Evolutionary conservation across 2,797 vertebrate genomes (phyloP).

Genomic region (Typhlichthys eigenmanni): DNA sequence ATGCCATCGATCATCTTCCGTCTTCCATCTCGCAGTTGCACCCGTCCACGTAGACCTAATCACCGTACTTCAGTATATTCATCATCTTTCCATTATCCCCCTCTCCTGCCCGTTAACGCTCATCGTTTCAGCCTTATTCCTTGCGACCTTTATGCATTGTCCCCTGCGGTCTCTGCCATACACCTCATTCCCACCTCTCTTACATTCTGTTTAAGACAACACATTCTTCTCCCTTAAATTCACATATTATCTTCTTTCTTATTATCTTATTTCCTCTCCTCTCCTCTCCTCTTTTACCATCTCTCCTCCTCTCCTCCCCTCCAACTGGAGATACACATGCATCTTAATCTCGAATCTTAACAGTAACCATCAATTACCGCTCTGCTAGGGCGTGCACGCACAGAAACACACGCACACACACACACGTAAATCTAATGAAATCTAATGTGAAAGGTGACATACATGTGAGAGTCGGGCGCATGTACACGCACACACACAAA

Average conservation of each 20-base stretch:
- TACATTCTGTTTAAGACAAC: not conserved
- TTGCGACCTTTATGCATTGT: not conserved
- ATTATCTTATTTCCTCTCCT: too few species aligned
- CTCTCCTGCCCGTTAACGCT: not conserved
- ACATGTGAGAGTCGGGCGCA: slow-evolving; percentile 17
- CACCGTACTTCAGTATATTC: slow-evolving; percentile 22
- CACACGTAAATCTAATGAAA: not conserved
- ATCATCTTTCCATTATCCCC: slow-evolving; percentile 10
- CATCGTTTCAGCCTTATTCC: not conserved
- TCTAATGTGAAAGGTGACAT: not conserved
- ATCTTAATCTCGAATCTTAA: slow-evolving; percentile 33
- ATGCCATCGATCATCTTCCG: slow-evolving; percentile 47
- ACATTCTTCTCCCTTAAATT: not conserved
- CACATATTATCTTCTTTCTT: too few species aligned
- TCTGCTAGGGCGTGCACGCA: slow-evolving; percentile 1
- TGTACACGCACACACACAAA: not conserved
- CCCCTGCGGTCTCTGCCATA: not conserved
- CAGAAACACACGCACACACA: slow-evolving; percentile 7
- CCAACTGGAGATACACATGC: slow-evolving; percentile 4
- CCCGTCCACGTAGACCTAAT: not conserved
- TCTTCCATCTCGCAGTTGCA: slow-evolving; percentile 8
- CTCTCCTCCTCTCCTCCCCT: not conserved
- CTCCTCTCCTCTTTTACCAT: not conserved
- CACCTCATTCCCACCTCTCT: too few species aligned
- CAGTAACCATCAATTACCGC: slow-evolving; percentile 37